Evolutionary conservation across 2,888 invertebrate species (phyloP).

Genomic region (Gymnosoma rotundatum): DNA sequence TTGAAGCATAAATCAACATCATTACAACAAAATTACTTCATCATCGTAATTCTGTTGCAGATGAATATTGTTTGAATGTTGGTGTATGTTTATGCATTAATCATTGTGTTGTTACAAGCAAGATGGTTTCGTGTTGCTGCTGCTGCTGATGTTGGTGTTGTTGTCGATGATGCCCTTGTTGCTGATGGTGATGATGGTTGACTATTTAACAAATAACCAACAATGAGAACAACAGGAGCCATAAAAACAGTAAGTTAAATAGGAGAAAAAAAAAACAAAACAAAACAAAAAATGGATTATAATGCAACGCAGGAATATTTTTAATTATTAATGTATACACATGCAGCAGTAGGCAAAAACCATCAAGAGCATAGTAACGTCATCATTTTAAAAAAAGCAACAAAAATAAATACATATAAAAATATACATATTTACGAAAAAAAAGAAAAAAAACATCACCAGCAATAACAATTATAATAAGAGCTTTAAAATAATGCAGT

Average conservation of each 20-base stretch:
- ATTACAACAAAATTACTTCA: slow-evolving; percentile 42
- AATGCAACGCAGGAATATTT: slow-evolving; percentile 76
- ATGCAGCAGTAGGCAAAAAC: slow-evolving; percentile 56
- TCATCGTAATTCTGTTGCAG: slow-evolving; percentile 40
- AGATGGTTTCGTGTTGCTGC: slow-evolving; percentile 56
- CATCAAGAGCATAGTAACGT: slow-evolving; percentile 54
- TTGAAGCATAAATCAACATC: slow-evolving; percentile 71
- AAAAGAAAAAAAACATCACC: slow-evolving; percentile 36
- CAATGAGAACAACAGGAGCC: slow-evolving; percentile 44
- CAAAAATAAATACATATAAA: slow-evolving; percentile 36
- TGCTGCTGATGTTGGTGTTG: slow-evolving; percentile 21
- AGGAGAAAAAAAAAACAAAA: slow-evolving; percentile 5
- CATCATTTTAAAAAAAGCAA: slow-evolving; percentile 57
- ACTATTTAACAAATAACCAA: slow-evolving; percentile 69
- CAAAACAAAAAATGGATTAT: slow-evolving; percentile 68
- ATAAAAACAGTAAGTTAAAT: slow-evolving; percentile 52
- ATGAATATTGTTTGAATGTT: slow-evolving; percentile 17
- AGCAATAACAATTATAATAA: slow-evolving; percentile 62
- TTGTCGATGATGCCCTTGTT: slow-evolving; percentile 5
- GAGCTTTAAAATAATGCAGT: slow-evolving; percentile 66
- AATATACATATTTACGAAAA: slow-evolving; percentile 11
- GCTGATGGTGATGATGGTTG: slow-evolving; percentile 52
- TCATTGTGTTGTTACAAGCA: slow-evolving; percentile 57
- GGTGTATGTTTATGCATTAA: slow-evolving; percentile 70
- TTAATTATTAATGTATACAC: slow-evolving; percentile 77